Percentiles rank a stretch among this genome's conserved stretches.
phyloP scores from a whole-genome alignment of 1,140 invertebrate genomes.

The Pseudomyrmex pallidus region DNA sequence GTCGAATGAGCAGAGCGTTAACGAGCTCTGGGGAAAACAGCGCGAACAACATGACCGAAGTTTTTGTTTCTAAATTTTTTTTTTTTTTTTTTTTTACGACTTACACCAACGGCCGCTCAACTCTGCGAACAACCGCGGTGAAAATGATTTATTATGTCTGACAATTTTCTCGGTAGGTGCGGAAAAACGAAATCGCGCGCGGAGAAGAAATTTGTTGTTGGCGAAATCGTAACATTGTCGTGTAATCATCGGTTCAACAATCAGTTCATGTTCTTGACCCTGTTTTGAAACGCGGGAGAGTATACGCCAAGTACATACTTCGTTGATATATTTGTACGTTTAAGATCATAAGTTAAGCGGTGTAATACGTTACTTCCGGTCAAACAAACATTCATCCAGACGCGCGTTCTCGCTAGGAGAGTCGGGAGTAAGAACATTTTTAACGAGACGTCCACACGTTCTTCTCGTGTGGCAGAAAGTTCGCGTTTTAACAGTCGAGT shows the following conservation, averaged over 20 bases:
- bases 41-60: neutral
- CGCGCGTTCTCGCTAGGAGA: neutral
- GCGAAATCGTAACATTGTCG: neutral
- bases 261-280: constrained; percentile 6
- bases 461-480: neutral
- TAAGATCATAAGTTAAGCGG: constrained; percentile 78
- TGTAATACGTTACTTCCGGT: constrained; percentile 83
- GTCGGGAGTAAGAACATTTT: constrained; percentile 59
- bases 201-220: neutral
- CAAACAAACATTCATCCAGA: constrained; percentile 53
- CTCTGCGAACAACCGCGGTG: too few relatives aligned
- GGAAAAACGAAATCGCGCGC: neutral
- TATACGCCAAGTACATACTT: constrained; percentile 63
- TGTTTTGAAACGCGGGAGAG: constrained; percentile 49
- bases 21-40: neutral
- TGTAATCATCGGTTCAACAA: neutral
- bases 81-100: neutral
- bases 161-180: neutral
- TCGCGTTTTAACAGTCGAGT: neutral
- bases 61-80: constrained; percentile 9
- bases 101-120: too few relatives aligned
- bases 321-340: constrained; percentile 76
- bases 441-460: constrained; percentile 22
- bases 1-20: constrained; percentile 55
- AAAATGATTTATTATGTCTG: neutral